Conservation (phyloP, 2,113 vertebrate genomes). For the Coracopsis vasa region DNA sequence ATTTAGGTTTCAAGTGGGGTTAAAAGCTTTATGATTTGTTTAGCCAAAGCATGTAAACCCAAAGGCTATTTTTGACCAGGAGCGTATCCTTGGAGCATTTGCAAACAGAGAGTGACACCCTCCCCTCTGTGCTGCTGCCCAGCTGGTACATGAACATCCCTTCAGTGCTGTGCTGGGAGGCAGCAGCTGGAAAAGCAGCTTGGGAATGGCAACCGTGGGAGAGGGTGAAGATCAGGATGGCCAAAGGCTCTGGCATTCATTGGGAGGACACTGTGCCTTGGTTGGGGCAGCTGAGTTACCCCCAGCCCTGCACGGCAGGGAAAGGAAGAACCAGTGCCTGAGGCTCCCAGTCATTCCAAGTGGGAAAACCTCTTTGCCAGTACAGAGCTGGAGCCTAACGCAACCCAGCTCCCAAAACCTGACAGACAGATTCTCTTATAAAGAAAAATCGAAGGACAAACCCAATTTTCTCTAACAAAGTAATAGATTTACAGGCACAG, state of each 20-base stretch:
- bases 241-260: neutral
- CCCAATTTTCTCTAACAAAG: neutral
- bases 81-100: neutral
- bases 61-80: conserved; percentile 21
- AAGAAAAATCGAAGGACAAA: neutral
- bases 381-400: neutral
- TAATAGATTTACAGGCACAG: neutral
- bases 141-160: neutral
- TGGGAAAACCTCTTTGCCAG: neutral
- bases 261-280: neutral
- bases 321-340: neutral
- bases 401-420: neutral
- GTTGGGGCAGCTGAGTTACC: neutral
- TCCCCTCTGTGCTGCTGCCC: neutral
- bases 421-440: neutral
- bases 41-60: neutral
- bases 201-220: neutral
- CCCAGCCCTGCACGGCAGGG: neutral
- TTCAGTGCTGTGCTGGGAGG: neutral
- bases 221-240: neutral
- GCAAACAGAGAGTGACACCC: neutral
- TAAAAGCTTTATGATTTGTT: conserved; percentile 53
- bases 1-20: conserved; percentile 1
- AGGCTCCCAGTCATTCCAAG: neutral
- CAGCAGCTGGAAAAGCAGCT: neutral